Conservation (phyloP, 2,888 invertebrate genomes). For the Ephialtes manifestator region DNA sequence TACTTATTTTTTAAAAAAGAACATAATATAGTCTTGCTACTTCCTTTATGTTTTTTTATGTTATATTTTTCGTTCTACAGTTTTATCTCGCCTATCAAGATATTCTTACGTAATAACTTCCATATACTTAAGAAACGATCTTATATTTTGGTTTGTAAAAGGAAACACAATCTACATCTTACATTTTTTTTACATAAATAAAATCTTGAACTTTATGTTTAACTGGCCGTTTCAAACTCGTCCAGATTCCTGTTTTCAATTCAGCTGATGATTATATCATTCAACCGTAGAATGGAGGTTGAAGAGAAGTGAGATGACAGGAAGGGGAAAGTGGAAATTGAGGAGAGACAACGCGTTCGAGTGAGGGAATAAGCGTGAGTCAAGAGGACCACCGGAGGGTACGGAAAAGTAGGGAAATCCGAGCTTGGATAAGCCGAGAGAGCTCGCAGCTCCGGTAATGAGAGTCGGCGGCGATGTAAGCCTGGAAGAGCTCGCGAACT, state of each 20-base stretch:
- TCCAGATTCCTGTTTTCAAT: constrained; percentile 54
- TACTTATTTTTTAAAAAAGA: too few relatives aligned
- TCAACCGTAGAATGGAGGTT: constrained; percentile 33
- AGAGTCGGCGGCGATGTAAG: constrained; percentile 45
- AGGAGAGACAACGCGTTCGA: constrained; percentile 31
- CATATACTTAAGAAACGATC: not conserved
- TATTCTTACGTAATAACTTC: too few relatives aligned
- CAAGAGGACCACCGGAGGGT: constrained; percentile 43
- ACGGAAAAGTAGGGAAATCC: constrained; percentile 12
- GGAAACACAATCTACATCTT: not conserved
- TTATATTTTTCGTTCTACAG: too few relatives aligned
- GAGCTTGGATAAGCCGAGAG: constrained; percentile 29
- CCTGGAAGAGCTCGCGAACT: constrained; percentile 24
- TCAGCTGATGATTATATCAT: constrained; percentile 58
- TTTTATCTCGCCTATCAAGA: too few relatives aligned
- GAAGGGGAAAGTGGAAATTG: constrained; percentile 13
- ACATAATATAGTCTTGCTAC: too few relatives aligned
- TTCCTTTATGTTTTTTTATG: too few relatives aligned
- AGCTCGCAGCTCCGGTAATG: constrained; percentile 49
- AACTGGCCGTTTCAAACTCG: constrained; percentile 7
- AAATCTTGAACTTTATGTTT: not conserved
- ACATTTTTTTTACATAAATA: not conserved
- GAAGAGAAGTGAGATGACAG: constrained; percentile 13
- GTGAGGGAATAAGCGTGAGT: constrained; percentile 52
- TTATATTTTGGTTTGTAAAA: not conserved